Evolutionary conservation across 1,140 invertebrate species (phyloP), one percentile per base, ranked within the genome.

Genomic region (Drosophila saltans): DNA sequence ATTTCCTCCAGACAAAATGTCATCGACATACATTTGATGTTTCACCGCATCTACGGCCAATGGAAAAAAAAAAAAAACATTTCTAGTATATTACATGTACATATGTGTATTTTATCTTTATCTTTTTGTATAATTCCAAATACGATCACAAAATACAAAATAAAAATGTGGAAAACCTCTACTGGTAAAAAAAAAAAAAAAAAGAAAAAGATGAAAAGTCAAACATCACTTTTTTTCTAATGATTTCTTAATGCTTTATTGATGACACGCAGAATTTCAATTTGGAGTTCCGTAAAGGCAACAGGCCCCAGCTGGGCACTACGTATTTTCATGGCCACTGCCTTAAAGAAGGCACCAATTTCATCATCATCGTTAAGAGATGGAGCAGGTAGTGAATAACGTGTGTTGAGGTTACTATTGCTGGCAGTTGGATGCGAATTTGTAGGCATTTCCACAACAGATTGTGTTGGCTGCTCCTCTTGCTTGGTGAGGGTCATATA

Each of bases 281-380:
- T 92, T 75, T 92, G 91, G 33, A 92, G 73, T 60, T 92, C 91
- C 2, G 91, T 92, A 55, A 92, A 92, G 36, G 82, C 84, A 41
- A 92, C 82, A 21, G 91, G 91, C 36, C 89, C 86, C 56, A 92
- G 55, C 28, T 91, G 86, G 11, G 91, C 90, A 62, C 62, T 88
- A 21, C 91, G 88, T 72, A 92, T 92, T 72, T 92, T 92, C 91
- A 92, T 92, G 62, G 91, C 80, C 24, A 92, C 80, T 21, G 91
- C 88, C 66, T 80, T 91, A 36, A 92, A 92, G 41, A 92, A 92
- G 52, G 82, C 88, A n/a, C 88, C 91, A 6, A 92, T 85, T 71
- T 92, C 91, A 76, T 92, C 91, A 57, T 92, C 90, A 3, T 59
- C 57, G 8, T 72, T 70, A 56, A n/a, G n/a, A n/a, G 75, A 58